Percentiles rank a stretch among this genome's conserved stretches.
Conservation (phyloP, 2,888 invertebrate genomes). For the Caenorhabditis afra region DNA sequence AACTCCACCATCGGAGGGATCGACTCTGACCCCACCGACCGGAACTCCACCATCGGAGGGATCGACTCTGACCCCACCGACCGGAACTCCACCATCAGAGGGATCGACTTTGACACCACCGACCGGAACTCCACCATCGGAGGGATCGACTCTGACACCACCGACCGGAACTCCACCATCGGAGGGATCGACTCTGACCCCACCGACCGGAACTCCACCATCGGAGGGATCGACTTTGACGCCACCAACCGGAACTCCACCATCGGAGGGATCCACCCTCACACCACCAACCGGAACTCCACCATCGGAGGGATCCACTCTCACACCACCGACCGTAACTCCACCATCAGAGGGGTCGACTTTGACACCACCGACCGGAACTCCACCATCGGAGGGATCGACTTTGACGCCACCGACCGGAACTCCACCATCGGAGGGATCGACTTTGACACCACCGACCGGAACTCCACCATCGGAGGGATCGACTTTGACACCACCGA, state of each 20-base stretch:
- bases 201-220: background rate
- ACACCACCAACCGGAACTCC: constrained; percentile 17
- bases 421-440: background rate
- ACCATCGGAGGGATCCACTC: background rate
- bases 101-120: background rate
- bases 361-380: background rate
- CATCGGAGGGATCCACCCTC: background rate
- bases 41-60: constrained; percentile 1
- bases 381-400: background rate
- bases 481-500: constrained; percentile 1
- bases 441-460: background rate
- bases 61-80: constrained; percentile 2
- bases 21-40: background rate
- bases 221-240: background rate
- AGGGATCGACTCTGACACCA: background rate
- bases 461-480: background rate
- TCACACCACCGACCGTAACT: background rate
- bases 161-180: background rate
- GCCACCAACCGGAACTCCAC: background rate
- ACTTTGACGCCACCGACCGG: constrained; percentile 1
- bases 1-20: background rate
- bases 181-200: background rate
- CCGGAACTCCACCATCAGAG: constrained; percentile 8
- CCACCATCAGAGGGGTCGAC: background rate
- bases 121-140: background rate